Base-by-base conservation (phyloP, 2,888 invertebrate species). In the Acrobasis suavella region DNA sequence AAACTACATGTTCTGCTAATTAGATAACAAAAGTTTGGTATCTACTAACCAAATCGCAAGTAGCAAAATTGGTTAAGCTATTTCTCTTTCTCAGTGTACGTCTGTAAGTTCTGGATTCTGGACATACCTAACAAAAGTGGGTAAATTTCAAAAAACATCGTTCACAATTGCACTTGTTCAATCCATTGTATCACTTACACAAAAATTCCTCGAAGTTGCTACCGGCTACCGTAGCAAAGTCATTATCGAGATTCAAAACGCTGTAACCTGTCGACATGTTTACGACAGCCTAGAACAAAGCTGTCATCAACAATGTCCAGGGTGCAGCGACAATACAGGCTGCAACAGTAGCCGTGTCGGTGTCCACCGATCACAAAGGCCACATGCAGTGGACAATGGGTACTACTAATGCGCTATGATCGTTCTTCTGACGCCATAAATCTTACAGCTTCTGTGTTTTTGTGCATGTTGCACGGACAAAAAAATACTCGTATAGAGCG, bases 361-460 rank as follows among this genome's bases (percentile, higher is more conserved):
- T 72, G 66, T 69, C 67, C 66, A 52, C 66, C 54, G 49, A 60
- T 66, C 50, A 86, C 86, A 89, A 88, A 85, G 84, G 69, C 80
- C 83, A 77, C 91, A 88, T 84, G 86, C 77, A 72, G 89, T 67
- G 89, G 79, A 91, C 89, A 91, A 91, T 82, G 77, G 72, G 65
- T 61, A 68, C 77, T 89, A 87, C 91, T 92, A 91, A 92, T 92
- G 91, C 79, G 81, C 85, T 86, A 91, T 92, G 91, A 92, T 92
- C 89, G 83, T 72, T 78, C 78, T 81, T 75, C 77, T 82, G 75
- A 72, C 75, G 81, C 81, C 91, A 89, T 92, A 92, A 92, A 92
- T 92, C 90, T 87, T 76, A 32, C 32, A 64, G 81, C 80, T 82
- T 76, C 81, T 76, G 80, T 67, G 76, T 86, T 85, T 85, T 86